Base-by-base conservation (phyloP, 2,888 invertebrate genomes). In the Strigamia maritima region DNA sequence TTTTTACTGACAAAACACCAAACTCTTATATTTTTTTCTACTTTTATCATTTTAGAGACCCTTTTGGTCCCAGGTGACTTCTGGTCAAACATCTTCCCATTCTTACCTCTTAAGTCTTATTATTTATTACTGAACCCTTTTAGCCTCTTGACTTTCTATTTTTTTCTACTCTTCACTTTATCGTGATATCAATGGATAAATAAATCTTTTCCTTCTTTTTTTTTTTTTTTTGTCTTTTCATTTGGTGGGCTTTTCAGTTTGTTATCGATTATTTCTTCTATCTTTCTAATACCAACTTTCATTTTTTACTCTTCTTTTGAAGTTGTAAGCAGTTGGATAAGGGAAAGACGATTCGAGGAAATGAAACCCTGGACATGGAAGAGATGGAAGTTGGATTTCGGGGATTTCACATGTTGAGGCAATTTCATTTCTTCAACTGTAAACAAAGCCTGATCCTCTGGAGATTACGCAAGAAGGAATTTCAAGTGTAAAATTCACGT, bases 261-360 rank as follows among this genome's bases (percentile, higher is more conserved):
- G n/a, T 54, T 54, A 54, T 54, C 54, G 54, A 54, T 54, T 54
- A n/a, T 19, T 54, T 54, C n/a, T 44, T 44, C 12, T 1, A 12
- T 44, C n/a, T 44, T 16, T 2, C 54, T 54, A 54, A 54, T 54
- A 19, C 19, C 54, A 8, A 19, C 6, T 19, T 54, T 22, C 54
- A 54, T 54, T 54, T 54, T 54, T 54, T 54, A 54, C 54, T 19
- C 54, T 54, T 54, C 19, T 54, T 54, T 54, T 54, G 54, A 54
- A 54, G 54, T 54, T 54, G 54, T 54, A 54, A 54, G 54, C 54
- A 54, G 54, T 54, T 54, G 54, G 54, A 54, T 54, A 54, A 54
- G 54, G 7, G 54, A 54, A 54, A 54, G 54, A 19, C 54, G 54
- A 54, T 54, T 54, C 54, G 54, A 54, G 54, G 54, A 54, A 54